phyloP scores from a whole-genome alignment of 2,113 vertebrate genomes.

The pig (Sus scrofa) region T2T-Sscrofa CM000816.6:104501501-104502000 shows the following conservation, averaged over 20 bases:
- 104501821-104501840: too few species aligned
- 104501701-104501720: too few species aligned
- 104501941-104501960: not conserved
- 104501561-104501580: not conserved
- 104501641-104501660: not conserved
- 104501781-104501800: too few species aligned
- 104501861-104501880: too few species aligned
- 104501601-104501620: not conserved
- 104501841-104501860: too few species aligned
- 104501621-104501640: not conserved
- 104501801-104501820: too few species aligned
- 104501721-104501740: too few species aligned
- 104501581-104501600: not conserved
- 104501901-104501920: not conserved
- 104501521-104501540: not conserved
- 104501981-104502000: not conserved
- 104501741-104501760: too few species aligned
- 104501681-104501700: not conserved
- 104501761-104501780: too few species aligned
- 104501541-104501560: not conserved
- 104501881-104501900: too few species aligned
- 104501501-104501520: not conserved
- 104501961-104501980: not conserved
- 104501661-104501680: not conserved
- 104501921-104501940: not conserved